Evolutionary conservation across 2,888 invertebrate species (phyloP), one percentile per base, ranked within the genome.

Genomic region (Andrena minutula): DNA sequence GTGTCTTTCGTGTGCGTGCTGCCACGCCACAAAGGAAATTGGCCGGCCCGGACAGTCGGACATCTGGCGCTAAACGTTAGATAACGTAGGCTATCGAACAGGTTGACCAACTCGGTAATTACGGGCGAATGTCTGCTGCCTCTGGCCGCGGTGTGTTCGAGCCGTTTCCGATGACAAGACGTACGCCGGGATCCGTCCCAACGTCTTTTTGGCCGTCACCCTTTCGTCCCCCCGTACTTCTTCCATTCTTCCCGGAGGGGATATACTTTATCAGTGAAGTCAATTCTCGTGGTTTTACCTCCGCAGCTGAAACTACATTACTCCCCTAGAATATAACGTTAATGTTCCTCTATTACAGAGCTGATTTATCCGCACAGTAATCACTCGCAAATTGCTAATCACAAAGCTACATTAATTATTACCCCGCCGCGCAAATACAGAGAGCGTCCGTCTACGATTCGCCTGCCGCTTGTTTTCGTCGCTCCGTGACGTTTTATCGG

Each of bases 51-150:
- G 58, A 80, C 75, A 85, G 84, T 87, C 72, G 79, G 86, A 90
- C 92, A 92, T 92, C 91, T 92, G 92, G 91, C 88, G 86, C 87
- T 91, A 91, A 92, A 91, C 89, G 91, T 91, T 91, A 90, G 92
- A 92, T 92, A 92, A 91, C 87, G 87, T 87, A 81, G 84, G 89
- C 86, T 83, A 88, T 86, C 86, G 88, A 89, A 89, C 92, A 92
- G 91, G 92, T 92, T 91, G 89, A 89, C 90, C 89, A 86, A 88
- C 89, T 89, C 80, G 84, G 86, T 90, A 89, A 91, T 91, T 91
- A 91, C 89, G 70, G 71, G 49, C 16, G 73, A 71, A 77, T 72
- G 68, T 53, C 53, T 61, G 63, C 64, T 72, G 61, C 32, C 41
- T 51, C 26, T 51, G 56, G 20, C 30, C 16, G 23, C 53, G 12